Evolutionary conservation across 1,140 invertebrate genomes (phyloP).

Genomic region (Calycopis cecrops): DNA sequence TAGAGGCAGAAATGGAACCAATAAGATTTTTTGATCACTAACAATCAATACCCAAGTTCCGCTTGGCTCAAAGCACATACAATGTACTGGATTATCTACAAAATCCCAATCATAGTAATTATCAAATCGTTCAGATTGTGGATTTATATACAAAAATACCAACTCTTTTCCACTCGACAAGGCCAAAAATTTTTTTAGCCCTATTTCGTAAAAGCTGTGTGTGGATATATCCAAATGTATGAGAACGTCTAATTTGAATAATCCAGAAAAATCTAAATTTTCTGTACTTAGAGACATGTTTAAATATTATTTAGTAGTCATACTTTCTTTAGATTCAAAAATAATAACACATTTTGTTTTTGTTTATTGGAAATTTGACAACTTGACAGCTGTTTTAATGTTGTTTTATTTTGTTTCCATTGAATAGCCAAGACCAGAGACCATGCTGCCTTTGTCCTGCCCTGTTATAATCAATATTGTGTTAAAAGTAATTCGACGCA

Average conservation of each 20-base stretch:
- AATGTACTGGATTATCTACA: constrained; percentile 59
- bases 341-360: constrained; percentile 6
- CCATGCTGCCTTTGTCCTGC: no score
- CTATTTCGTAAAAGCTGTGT: constrained; percentile 64
- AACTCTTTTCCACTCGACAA: constrained; percentile 60
- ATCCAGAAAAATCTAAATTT: constrained; percentile 39
- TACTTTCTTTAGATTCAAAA: no score
- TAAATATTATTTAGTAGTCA: not conserved
- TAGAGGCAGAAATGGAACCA: constrained; percentile 57
- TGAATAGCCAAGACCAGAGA: no score
- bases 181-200: constrained; percentile 58
- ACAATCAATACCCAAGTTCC: constrained; percentile 64
- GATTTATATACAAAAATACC: constrained; percentile 57
- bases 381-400: no score
- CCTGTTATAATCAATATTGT: no score
- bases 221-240: constrained; percentile 52
- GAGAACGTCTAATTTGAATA: constrained; percentile 64
- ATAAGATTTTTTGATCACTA: constrained; percentile 57
- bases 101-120: constrained; percentile 65
- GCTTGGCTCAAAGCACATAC: constrained; percentile 67
- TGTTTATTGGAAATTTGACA: constrained; percentile 1
- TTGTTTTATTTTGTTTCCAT: no score
- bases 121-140: constrained; percentile 48
- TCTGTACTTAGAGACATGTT: constrained; percentile 43
- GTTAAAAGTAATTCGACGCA: no score